A percentile compares a stretch with the other conserved stretches of the same genome.
Conservation (phyloP, 2,797 vertebrate species). For the Pterois miles region DNA sequence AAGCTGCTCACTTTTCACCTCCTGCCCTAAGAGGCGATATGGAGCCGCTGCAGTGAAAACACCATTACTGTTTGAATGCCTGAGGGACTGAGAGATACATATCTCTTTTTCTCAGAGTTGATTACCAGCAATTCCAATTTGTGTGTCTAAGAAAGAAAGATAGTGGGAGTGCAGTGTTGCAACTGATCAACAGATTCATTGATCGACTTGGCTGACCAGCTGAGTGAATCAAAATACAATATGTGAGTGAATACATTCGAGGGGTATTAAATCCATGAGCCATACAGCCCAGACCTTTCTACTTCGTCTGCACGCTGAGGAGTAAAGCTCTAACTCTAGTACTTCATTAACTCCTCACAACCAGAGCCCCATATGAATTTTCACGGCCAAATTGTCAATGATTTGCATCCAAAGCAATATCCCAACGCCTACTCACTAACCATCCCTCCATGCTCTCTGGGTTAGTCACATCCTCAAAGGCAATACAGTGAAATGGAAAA, state of each 20-base stretch:
- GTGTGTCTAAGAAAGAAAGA: not conserved
- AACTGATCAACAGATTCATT: slow-evolving; percentile 14
- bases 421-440: slow-evolving; percentile 9
- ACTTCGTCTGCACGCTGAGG: not conserved
- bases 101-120: slow-evolving; percentile 17
- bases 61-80: slow-evolving; percentile 9
- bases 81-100: slow-evolving; percentile 3
- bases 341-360: slow-evolving; percentile 33
- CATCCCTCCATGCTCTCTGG: not conserved
- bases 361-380: slow-evolving; percentile 38
- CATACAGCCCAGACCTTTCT: not conserved
- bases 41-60: slow-evolving; percentile 25
- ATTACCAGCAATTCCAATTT: slow-evolving; percentile 20
- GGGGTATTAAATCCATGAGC: slow-evolving; percentile 1
- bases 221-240: slow-evolving; percentile 4
- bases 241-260: slow-evolving; percentile 6
- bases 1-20: slow-evolving; percentile 27
- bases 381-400: slow-evolving; percentile 20
- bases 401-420: slow-evolving; percentile 35
- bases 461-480: slow-evolving; percentile 41
- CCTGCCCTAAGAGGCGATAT: slow-evolving; percentile 11
- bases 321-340: not conserved
- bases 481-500: slow-evolving; percentile 48
- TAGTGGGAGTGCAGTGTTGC: not conserved
- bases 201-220: not conserved